These are phyloP conservation scores for Solen grandis DNA, from an alignment of 1,140 invertebrate species.

Conservation along the genomic window DNA sequence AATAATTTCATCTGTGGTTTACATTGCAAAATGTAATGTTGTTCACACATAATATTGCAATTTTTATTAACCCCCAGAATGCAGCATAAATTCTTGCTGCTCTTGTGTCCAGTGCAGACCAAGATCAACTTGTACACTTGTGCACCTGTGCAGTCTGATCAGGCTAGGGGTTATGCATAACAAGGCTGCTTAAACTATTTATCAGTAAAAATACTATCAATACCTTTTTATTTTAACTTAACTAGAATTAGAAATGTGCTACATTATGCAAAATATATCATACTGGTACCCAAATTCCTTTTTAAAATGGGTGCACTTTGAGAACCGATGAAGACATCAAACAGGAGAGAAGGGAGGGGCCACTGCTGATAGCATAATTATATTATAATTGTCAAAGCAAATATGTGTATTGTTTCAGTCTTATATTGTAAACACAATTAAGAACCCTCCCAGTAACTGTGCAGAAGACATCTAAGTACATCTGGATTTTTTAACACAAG, in stretches of 20 bases:
- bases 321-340: neutral
- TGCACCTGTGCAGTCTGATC: too few species aligned
- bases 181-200: neutral
- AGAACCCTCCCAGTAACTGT: neutral
- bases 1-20: too few species aligned
- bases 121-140: too few species aligned
- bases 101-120: neutral
- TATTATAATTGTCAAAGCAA: neutral
- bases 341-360: neutral
- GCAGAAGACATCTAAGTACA: constrained; percentile 3
- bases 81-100: constrained; percentile 7
- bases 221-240: neutral
- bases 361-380: neutral
- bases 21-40: too few species aligned
- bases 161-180: too few species aligned
- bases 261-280: neutral
- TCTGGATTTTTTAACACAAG: constrained; percentile 4
- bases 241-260: neutral
- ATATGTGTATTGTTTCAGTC: neutral
- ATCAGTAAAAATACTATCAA: neutral
- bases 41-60: too few species aligned
- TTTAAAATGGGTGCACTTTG: neutral
- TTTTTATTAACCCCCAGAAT: too few species aligned
- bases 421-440: neutral
- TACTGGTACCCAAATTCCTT: neutral